These are phyloP conservation scores for Anolis apletophallus DNA, from an alignment of 2,797 vertebrate species.

Conservation along the genomic window DNA sequence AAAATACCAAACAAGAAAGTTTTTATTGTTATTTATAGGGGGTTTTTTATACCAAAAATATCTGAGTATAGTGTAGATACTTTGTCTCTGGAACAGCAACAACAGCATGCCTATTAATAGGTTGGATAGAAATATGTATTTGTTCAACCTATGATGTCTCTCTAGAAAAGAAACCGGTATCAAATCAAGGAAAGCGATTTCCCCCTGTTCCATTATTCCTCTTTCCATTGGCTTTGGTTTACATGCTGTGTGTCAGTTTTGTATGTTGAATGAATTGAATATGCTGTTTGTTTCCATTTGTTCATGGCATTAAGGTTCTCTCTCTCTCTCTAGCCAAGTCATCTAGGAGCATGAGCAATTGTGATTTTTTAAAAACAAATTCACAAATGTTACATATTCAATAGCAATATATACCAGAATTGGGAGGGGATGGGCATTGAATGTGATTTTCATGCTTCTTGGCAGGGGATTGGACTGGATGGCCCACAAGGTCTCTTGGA, in stretches of 20 bases:
- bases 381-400: neutral
- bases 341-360: neutral
- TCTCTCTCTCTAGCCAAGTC: neutral
- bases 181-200: neutral
- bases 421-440: neutral
- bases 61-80: neutral
- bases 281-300: neutral
- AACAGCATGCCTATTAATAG: neutral
- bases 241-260: neutral
- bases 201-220: neutral
- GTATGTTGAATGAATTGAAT: neutral
- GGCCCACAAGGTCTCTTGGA: too few species aligned
- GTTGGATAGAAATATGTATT: neutral
- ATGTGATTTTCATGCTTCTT: too few species aligned
- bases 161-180: neutral
- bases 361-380: neutral
- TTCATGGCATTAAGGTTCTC: neutral
- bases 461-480: too few species aligned
- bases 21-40: neutral
- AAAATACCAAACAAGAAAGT: too few species aligned
- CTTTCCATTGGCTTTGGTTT: neutral
- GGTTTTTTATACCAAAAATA: neutral
- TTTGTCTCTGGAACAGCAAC: neutral
- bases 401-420: neutral
- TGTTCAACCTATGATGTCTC: neutral